Evolutionary conservation across 2,113 vertebrate genomes (phyloP).

Genomic region (Muntiacus muntjak): DNA sequence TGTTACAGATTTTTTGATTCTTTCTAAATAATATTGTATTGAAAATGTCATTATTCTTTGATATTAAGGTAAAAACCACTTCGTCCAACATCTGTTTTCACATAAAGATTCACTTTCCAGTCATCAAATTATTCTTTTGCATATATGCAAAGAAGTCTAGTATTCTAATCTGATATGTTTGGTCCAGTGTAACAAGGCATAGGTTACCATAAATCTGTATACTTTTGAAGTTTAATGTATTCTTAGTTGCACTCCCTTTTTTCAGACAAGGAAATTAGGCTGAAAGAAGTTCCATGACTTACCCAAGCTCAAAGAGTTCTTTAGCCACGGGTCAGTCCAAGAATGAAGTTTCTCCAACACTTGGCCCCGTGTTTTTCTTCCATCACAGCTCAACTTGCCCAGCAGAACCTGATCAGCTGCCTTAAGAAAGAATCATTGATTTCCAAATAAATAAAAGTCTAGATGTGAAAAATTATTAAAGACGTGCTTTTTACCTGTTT

Average conservation of each 20-base stretch:
- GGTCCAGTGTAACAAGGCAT: not conserved
- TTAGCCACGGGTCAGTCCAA: not conserved
- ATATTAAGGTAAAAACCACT: conserved; percentile 5
- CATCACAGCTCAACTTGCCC: fast-evolving
- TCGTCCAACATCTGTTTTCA: not conserved
- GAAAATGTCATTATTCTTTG: not conserved
- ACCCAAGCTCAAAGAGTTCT: not conserved
- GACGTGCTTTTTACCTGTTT: not conserved
- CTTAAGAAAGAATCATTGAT: not conserved
- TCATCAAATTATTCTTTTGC: not conserved
- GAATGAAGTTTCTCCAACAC: not conserved
- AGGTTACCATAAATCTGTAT: not conserved
- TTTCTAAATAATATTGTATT: not conserved
- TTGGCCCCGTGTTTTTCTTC: not conserved
- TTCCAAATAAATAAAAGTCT: not conserved
- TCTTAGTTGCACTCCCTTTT: not conserved
- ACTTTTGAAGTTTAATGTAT: not conserved
- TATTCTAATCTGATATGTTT: not conserved
- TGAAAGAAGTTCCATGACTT: not conserved
- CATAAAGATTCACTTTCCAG: not conserved
- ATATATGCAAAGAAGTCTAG: not conserved
- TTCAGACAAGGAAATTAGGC: not conserved
- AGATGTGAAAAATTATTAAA: not conserved
- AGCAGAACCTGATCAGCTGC: not conserved
- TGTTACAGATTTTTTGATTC: not conserved